These are phyloP conservation scores for Chrysocyon brachyurus DNA, from an alignment of 2,797 vertebrate genomes.

Conservation along the genomic window DNA sequence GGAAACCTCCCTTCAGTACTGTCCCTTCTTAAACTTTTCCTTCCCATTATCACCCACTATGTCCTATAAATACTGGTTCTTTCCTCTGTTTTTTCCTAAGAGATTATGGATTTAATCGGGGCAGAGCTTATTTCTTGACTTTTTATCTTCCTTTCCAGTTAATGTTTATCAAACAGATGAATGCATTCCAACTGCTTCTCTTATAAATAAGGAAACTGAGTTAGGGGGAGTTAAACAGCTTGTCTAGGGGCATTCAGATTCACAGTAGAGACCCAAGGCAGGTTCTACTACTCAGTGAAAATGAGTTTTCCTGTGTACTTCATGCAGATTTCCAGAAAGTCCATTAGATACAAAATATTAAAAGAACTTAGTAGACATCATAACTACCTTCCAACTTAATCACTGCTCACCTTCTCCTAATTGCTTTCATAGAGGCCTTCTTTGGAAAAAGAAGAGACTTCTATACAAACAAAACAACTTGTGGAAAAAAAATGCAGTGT, in stretches of 20 bases:
- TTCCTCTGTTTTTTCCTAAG: neutral
- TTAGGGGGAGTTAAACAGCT: neutral
- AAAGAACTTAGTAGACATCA: neutral
- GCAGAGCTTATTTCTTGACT: neutral
- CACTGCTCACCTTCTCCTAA: neutral
- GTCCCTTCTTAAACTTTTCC: neutral
- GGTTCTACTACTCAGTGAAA: neutral
- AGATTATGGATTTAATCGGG: neutral
- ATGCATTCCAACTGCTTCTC: neutral
- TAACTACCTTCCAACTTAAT: neutral
- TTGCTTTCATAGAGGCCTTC: neutral
- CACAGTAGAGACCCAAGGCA: neutral
- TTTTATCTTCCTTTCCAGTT: neutral
- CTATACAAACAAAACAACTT: neutral
- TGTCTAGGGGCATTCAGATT: neutral
- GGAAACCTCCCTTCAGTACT: neutral
- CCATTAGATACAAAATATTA: neutral
- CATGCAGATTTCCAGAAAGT: neutral
- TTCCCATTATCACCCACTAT: neutral
- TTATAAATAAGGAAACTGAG: constrained; percentile 25
- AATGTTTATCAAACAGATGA: neutral
- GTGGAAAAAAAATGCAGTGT: neutral
- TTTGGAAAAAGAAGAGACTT: neutral
- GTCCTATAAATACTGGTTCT: neutral
- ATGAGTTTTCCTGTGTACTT: neutral